These are phyloP conservation scores for Drosophila tripunctata DNA, from an alignment of 2,888 invertebrate species.

Conservation along the genomic window DNA sequence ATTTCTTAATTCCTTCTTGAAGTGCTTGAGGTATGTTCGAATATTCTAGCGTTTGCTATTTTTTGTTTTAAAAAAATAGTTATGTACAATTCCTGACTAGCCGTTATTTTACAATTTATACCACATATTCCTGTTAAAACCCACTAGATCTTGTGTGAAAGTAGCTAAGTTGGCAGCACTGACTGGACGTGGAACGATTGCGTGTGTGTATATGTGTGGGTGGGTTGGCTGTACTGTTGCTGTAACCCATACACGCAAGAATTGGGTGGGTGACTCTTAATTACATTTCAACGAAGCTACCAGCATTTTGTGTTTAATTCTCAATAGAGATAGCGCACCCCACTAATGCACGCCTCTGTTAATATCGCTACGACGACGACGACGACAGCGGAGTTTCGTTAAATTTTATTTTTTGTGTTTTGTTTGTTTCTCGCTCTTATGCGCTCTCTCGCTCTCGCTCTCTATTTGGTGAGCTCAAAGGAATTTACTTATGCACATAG, in stretches of 20 bases:
- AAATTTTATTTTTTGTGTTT: constrained; percentile 55
- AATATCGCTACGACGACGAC: constrained; percentile 68
- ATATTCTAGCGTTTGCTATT: too few relatives aligned
- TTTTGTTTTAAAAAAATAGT: too few relatives aligned
- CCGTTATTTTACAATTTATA: too few relatives aligned
- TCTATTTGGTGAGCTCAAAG: constrained; percentile 10
- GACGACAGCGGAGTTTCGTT: constrained; percentile 64
- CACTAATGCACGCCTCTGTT: constrained; percentile 55
- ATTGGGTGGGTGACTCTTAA: constrained; percentile 73
- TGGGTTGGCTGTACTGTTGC: constrained; percentile 23
- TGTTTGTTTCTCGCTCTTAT: constrained; percentile 58
- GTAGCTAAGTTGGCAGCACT: too few relatives aligned
- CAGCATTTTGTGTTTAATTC: constrained; percentile 50
- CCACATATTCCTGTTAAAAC: too few relatives aligned
- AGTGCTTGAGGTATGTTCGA: too few relatives aligned
- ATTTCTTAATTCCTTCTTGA: too few relatives aligned
- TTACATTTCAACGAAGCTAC: constrained; percentile 70
- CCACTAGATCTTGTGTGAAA: too few relatives aligned
- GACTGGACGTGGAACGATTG: constrained; percentile 33
- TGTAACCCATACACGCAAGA: constrained; percentile 55
- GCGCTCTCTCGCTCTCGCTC: constrained; percentile 10
- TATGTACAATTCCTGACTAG: too few relatives aligned
- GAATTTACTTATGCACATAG: neutral
- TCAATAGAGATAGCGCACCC: constrained; percentile 40
- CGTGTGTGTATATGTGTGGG: constrained; percentile 21